Percentiles rank a stretch among this genome's conserved stretches.
Conservation (phyloP, 2,888 invertebrate species). For the Hipparchia semele region DNA sequence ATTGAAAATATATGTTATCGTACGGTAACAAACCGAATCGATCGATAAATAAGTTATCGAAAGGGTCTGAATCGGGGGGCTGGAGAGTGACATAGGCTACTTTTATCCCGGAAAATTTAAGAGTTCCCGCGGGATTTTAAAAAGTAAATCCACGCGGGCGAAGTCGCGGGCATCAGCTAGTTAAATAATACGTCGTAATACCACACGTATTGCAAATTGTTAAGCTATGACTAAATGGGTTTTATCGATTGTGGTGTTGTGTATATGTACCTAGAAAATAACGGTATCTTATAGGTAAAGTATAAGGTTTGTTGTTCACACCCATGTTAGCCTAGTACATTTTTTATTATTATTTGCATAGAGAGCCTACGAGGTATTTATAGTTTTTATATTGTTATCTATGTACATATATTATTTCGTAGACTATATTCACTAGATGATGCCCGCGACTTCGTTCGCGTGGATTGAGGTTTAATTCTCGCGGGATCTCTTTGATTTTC, state of each 20-base stretch:
- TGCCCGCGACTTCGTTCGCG: neutral
- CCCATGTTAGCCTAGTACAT: neutral
- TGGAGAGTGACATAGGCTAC: too few relatives aligned
- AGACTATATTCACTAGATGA: neutral
- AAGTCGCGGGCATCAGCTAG: too few relatives aligned
- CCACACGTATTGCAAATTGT: constrained; percentile 54
- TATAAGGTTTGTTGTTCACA: neutral
- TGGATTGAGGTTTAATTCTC: neutral
- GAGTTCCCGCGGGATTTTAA: too few relatives aligned
- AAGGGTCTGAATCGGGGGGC: too few relatives aligned
- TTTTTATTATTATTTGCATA: neutral
- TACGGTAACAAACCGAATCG: too few relatives aligned
- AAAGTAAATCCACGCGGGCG: too few relatives aligned
- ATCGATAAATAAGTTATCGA: too few relatives aligned
- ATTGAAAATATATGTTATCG: too few relatives aligned
- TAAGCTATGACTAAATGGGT: constrained; percentile 64
- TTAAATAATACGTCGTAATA: constrained; percentile 33
- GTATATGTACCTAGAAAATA: neutral
- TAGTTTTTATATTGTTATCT: constrained; percentile 9
- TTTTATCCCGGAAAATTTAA: too few relatives aligned
- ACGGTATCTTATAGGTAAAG: too few relatives aligned
- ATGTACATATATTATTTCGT: neutral
- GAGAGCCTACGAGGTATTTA: neutral
- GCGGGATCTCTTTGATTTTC: too few relatives aligned
- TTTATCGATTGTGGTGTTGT: constrained; percentile 41